These are phyloP conservation scores for Sinella curviseta DNA, from an alignment of 1,140 invertebrate species.

Conservation along the genomic window DNA sequence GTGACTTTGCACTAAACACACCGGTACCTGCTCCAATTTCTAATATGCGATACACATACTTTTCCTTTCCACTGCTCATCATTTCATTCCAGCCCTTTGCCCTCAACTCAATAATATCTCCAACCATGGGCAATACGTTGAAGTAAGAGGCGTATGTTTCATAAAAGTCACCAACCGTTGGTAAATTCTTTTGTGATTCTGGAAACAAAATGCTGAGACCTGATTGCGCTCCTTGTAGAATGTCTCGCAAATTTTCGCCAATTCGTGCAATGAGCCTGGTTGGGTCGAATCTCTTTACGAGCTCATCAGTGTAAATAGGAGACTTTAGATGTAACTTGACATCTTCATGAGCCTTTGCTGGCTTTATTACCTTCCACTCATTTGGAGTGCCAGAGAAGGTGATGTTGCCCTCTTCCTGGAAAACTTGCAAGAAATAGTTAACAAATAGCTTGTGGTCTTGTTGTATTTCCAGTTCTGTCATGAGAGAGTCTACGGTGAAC, in stretches of 20 bases:
- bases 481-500: neutral
- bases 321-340: neutral
- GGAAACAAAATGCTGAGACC: conserved; percentile 27
- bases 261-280: neutral
- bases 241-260: neutral
- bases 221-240: conserved; percentile 7
- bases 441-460: neutral
- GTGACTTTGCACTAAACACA: neutral
- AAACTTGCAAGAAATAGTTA: neutral
- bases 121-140: neutral
- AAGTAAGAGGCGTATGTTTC: neutral
- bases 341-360: neutral
- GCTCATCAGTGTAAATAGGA: neutral
- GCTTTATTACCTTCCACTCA: neutral
- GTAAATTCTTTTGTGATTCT: conserved; percentile 14
- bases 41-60: conserved; percentile 4
- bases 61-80: neutral
- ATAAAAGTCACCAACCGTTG: conserved; percentile 1
- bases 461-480: neutral
- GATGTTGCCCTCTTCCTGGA: neutral
- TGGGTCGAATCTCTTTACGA: neutral
- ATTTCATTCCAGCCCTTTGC: neutral
- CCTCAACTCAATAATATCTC: neutral
- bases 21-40: conserved; percentile 35
- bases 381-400: neutral